Conservation (phyloP, 2,113 vertebrate species). For the Carlito syrichta region DNA sequence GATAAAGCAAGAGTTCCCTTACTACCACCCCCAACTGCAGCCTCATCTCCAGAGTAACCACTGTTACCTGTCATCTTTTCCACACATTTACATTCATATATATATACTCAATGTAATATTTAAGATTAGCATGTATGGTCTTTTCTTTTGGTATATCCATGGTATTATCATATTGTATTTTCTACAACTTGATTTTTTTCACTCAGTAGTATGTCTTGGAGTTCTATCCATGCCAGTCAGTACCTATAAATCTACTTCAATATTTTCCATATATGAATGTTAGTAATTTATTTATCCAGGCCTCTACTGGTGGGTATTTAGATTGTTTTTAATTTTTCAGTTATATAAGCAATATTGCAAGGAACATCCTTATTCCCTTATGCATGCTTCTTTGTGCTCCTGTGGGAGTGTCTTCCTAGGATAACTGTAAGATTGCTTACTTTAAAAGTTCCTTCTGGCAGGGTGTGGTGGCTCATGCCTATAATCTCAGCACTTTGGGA, state of each 20-base stretch:
- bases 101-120: neutral
- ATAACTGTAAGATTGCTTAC: neutral
- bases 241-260: neutral
- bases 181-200: slow-evolving; percentile 7
- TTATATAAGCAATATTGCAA: neutral
- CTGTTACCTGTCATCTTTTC: neutral
- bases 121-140: neutral
- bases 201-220: neutral
- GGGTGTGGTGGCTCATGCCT: too few species aligned
- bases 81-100: neutral
- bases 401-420: neutral
- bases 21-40: neutral
- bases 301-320: neutral
- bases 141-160: neutral
- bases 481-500: too few species aligned
- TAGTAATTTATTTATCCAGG: neutral
- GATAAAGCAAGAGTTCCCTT: neutral
- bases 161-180: neutral
- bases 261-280: neutral
- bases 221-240: neutral
- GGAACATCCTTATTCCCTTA: neutral
- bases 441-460: slow-evolving; percentile 13
- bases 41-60: neutral
- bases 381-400: neutral
- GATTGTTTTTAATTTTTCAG: neutral